These are phyloP conservation scores for Sarcophilus harrisii DNA, from an alignment of 2,797 vertebrate species.

Conservation along the genomic window DNA sequence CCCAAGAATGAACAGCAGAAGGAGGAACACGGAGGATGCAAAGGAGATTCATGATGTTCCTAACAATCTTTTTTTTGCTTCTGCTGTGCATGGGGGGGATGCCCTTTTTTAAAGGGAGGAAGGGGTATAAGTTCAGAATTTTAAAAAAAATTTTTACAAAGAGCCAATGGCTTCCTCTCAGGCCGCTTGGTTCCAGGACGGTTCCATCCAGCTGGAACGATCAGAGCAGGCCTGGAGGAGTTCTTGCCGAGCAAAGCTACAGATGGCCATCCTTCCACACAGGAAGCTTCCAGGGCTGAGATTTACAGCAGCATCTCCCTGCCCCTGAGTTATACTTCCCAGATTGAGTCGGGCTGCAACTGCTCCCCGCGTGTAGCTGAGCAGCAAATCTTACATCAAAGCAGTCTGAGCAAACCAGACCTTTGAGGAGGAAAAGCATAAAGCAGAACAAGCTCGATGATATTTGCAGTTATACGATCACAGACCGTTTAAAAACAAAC, in stretches of 20 bases:
- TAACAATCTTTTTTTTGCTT: not conserved
- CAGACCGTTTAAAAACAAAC: not conserved
- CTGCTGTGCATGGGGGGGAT: not conserved
- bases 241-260: not conserved
- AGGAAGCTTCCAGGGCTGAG: not conserved
- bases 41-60: not conserved
- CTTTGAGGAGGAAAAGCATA: constrained; percentile 5
- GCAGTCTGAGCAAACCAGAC: not conserved
- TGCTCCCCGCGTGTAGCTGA: not conserved
- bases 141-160: not conserved
- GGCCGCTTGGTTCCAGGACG: not conserved
- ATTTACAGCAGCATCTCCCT: constrained; percentile 22
- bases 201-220: not conserved
- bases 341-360: not conserved
- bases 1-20: not conserved
- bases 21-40: not conserved
- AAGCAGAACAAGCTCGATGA: constrained; percentile 22
- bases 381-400: constrained; percentile 26
- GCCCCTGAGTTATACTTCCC: constrained; percentile 1
- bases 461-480: not conserved
- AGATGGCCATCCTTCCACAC: not conserved
- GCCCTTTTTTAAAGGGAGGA: not conserved
- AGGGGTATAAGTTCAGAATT: not conserved
- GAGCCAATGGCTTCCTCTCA: not conserved
- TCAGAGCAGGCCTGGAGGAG: not conserved